phyloP scores from a whole-genome alignment of 2,888 invertebrate genomes.

The Temnothorax rugatulus region DNA sequence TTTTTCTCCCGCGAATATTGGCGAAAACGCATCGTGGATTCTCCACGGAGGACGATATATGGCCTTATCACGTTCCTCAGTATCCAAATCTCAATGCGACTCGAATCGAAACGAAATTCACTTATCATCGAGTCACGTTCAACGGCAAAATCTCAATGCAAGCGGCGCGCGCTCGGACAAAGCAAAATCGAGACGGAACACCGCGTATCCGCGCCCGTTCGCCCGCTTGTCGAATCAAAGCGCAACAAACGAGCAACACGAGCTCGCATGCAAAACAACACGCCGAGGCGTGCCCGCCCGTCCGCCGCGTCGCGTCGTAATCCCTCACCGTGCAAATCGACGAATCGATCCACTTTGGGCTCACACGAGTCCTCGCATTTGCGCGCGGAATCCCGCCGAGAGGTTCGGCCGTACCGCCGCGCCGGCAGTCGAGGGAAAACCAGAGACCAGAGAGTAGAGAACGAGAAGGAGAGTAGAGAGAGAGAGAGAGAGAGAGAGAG shows the following conservation, averaged over 20 bases:
- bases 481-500: background rate
- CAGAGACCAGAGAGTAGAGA: background rate
- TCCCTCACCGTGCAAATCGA: slow-evolving; percentile 50
- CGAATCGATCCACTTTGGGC: slow-evolving; percentile 54
- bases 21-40: background rate
- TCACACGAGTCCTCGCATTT: slow-evolving; percentile 34
- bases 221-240: slow-evolving; percentile 55
- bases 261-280: slow-evolving; percentile 57
- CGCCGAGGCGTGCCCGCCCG: slow-evolving; percentile 50
- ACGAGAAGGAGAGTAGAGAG: background rate
- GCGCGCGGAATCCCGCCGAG: slow-evolving; percentile 42
- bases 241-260: slow-evolving; percentile 57
- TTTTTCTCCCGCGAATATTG: background rate
- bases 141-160: slow-evolving; percentile 44
- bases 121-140: slow-evolving; percentile 49
- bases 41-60: background rate
- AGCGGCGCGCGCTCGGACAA: slow-evolving; percentile 28
- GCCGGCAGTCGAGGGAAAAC: slow-evolving; percentile 37
- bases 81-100: slow-evolving; percentile 27
- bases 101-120: slow-evolving; percentile 44
- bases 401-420: slow-evolving; percentile 12
- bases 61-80: slow-evolving; percentile 1
- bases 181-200: slow-evolving; percentile 40
- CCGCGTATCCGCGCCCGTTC: background rate
- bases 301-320: slow-evolving; percentile 39